These are phyloP conservation scores for Peromyscus aztecus DNA, from an alignment of 2,797 vertebrate species.

Conservation along the genomic window DNA sequence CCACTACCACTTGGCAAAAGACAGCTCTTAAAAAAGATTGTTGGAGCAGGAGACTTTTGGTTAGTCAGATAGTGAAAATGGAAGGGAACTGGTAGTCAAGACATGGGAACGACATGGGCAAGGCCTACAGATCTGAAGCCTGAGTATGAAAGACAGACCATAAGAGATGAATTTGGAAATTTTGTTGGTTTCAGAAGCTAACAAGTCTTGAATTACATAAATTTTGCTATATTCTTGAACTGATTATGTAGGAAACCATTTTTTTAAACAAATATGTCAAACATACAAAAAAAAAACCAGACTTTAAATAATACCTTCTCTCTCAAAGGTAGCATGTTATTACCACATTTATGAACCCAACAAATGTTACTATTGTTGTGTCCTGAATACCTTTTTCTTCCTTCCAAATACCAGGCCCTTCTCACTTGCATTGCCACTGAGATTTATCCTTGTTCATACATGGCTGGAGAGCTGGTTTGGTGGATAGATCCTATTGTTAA, in stretches of 20 bases:
- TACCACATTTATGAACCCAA: background rate
- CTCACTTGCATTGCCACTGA: background rate
- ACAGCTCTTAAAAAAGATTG: background rate
- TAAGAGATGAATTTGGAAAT: background rate
- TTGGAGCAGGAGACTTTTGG: background rate
- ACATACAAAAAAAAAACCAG: background rate
- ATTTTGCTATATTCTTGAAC: background rate
- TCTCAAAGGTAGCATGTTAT: background rate
- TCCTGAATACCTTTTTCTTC: background rate
- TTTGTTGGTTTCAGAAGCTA: background rate
- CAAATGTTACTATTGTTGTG: background rate
- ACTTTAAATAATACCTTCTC: background rate
- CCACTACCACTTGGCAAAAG: background rate
- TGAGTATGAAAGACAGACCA: background rate
- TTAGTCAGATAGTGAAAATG: background rate
- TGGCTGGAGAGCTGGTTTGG: background rate
- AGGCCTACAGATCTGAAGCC: background rate
- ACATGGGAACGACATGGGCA: background rate
- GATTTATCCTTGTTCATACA: background rate
- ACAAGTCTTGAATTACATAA: conserved; percentile 22
- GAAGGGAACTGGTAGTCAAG: background rate
- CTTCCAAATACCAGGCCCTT: background rate
- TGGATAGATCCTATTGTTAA: conserved; percentile 11
- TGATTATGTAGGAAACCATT: background rate
- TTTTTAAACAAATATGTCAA: conserved; percentile 35